Conservation (phyloP, 2,797 vertebrate genomes). For the Chaetodon trifasciatus region DNA sequence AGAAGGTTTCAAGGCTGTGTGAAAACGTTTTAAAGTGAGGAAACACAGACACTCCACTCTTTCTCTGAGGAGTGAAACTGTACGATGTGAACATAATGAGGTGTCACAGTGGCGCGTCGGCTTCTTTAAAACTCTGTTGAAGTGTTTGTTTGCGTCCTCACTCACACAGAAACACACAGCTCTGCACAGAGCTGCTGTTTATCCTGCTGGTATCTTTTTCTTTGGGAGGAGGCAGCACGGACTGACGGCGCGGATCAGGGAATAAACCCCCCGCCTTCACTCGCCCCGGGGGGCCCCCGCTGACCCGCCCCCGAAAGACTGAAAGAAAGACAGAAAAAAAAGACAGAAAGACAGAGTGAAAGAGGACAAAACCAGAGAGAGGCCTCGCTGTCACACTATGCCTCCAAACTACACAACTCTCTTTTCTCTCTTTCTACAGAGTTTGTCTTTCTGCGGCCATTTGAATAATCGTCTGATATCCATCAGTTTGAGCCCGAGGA, state of each 20-base stretch:
- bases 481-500: slow-evolving; percentile 59
- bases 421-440: slow-evolving; percentile 49
- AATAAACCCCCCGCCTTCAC: slow-evolving; percentile 43
- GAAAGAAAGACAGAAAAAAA: slow-evolving; percentile 56
- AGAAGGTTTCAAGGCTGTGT: too few relatives aligned
- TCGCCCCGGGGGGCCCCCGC: slow-evolving; percentile 47
- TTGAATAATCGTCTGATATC: slow-evolving; percentile 75
- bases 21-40: too few relatives aligned
- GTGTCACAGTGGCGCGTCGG: too few relatives aligned
- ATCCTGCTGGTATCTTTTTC: slow-evolving; percentile 22
- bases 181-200: slow-evolving; percentile 34
- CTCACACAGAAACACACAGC: slow-evolving; percentile 1
- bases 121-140: too few relatives aligned
- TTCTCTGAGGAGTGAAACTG: too few relatives aligned
- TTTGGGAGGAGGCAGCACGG: slow-evolving; percentile 6
- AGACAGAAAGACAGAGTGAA: slow-evolving; percentile 60
- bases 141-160: slow-evolving; percentile 13
- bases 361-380: slow-evolving; percentile 67
- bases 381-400: slow-evolving; percentile 68
- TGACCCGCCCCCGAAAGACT: slow-evolving; percentile 39
- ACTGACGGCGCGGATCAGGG: slow-evolving; percentile 43
- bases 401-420: slow-evolving; percentile 63
- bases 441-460: slow-evolving; percentile 67
- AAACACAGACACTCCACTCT: too few relatives aligned
- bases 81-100: too few relatives aligned